A percentile compares a stretch with the other conserved stretches of the same genome.
phyloP scores from a whole-genome alignment of 1,140 invertebrate genomes.

The Meloidogyne floridensis region DNA sequence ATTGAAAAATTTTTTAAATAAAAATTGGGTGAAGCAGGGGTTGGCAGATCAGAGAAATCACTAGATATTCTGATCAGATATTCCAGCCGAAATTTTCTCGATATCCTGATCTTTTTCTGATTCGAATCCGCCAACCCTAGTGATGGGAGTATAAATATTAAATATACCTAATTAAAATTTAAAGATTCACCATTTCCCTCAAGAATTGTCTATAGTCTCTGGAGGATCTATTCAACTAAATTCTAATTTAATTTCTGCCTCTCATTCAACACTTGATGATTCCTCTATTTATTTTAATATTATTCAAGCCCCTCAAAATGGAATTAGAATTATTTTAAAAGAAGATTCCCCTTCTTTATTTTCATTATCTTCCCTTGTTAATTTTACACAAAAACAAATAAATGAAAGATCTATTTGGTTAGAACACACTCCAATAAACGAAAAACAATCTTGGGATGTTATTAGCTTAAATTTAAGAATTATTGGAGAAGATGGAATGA shows the following conservation, averaged over 20 bases:
- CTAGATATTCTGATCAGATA: too few species aligned
- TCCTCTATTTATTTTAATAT: background rate
- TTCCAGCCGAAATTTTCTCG: too few species aligned
- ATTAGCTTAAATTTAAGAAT: background rate
- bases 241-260: background rate
- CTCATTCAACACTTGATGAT: background rate
- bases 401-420: slow-evolving; percentile 4
- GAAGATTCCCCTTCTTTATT: background rate
- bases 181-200: background rate
- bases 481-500: background rate
- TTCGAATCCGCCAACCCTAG: too few species aligned
- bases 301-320: background rate
- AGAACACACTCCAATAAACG: slow-evolving; percentile 4
- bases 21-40: too few species aligned
- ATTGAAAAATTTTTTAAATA: too few species aligned
- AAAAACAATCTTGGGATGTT: slow-evolving; percentile 20
- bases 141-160: too few species aligned
- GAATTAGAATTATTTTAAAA: slow-evolving; percentile 5
- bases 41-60: too few species aligned
- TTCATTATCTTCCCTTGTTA: background rate
- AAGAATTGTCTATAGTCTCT: slow-evolving; percentile 5
- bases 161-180: background rate
- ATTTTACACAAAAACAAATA: background rate
- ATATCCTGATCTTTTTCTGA: too few species aligned
- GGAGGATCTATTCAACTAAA: background rate